Evolutionary conservation across 1,140 invertebrate species (phyloP).

Genomic region (Drosophila pectinifera): DNA sequence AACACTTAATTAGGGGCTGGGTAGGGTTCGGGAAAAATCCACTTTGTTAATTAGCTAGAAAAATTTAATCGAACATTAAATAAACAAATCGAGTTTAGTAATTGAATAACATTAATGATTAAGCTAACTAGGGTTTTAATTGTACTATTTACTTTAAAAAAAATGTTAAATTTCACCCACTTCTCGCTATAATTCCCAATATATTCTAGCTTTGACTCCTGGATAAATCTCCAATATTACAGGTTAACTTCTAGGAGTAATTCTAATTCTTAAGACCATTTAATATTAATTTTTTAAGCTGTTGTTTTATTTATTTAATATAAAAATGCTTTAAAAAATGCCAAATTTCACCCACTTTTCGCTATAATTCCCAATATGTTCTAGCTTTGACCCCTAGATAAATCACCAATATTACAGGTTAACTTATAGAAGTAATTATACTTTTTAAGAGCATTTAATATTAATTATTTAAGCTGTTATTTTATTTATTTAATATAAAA

Average conservation of each 20-base stretch:
- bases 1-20: conserved; percentile 15
- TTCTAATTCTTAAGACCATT: background rate
- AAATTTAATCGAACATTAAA: background rate
- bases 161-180: background rate
- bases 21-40: background rate
- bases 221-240: background rate
- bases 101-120: background rate
- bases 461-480: too few relatives aligned
- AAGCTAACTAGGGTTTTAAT: too few relatives aligned
- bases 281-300: too few relatives aligned
- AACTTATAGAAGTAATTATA: background rate
- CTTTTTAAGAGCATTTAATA: background rate
- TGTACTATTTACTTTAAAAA: background rate
- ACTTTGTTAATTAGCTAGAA: background rate
- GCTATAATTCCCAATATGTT: background rate
- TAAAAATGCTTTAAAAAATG: too few relatives aligned
- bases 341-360: background rate
- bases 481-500: too few relatives aligned
- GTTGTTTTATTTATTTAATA: too few relatives aligned
- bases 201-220: background rate
- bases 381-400: background rate
- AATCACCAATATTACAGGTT: background rate
- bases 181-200: background rate
- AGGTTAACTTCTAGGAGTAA: background rate
- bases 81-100: background rate